phyloP scores from a whole-genome alignment of 2,888 invertebrate genomes.

The Lamellibrachia satsuma region DNA sequence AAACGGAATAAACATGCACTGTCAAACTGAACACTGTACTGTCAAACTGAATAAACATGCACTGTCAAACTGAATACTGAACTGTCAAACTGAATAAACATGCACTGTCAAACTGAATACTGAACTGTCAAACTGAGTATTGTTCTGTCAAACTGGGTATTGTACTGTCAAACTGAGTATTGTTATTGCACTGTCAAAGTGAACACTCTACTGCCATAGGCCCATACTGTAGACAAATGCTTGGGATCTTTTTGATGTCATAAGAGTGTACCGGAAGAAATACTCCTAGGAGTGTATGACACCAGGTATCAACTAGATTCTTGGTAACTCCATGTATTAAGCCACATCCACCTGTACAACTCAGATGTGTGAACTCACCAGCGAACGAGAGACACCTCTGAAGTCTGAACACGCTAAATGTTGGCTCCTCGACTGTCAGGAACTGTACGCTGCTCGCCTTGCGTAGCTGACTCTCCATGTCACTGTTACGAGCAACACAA shows the following conservation, averaged over 20 bases:
- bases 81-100: not conserved
- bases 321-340: not conserved
- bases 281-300: not conserved
- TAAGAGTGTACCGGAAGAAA: not conserved
- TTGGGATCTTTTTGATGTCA: not conserved
- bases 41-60: not conserved
- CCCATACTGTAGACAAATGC: not conserved
- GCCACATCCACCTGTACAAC: not conserved
- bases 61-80: not conserved
- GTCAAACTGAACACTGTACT: not conserved
- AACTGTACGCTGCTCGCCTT: slow-evolving; percentile 30
- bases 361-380: not conserved
- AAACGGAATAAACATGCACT: not conserved
- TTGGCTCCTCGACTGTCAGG: slow-evolving; percentile 17
- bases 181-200: not conserved
- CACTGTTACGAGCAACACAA: not conserved
- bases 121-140: not conserved
- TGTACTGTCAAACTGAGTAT: too few species aligned
- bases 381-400: slow-evolving; percentile 8
- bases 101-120: not conserved
- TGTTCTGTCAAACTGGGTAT: too few species aligned
- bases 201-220: not conserved
- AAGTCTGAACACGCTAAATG: slow-evolving; percentile 24
- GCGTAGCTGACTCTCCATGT: not conserved
- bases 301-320: not conserved